Conservation (phyloP, 1,140 invertebrate genomes). For the Pachyrhynchus sulphureomaculatus region DNA sequence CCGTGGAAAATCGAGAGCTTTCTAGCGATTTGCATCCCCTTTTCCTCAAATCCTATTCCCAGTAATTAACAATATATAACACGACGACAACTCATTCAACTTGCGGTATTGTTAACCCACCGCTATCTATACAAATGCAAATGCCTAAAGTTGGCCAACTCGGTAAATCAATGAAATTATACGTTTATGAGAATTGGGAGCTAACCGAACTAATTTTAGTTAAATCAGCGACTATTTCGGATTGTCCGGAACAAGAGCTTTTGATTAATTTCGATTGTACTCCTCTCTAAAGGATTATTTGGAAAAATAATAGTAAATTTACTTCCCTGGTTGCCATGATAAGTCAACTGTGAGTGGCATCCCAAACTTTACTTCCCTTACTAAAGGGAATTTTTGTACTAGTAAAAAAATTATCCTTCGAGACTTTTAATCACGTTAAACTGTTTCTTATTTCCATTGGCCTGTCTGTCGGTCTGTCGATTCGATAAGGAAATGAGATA, state of each 20-base stretch:
- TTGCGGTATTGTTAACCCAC: conserved; percentile 32
- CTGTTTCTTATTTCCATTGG: no score
- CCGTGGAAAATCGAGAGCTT: conserved; percentile 14
- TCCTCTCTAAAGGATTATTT: no score
- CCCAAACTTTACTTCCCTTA: no score
- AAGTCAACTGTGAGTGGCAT: no score
- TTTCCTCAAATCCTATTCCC: not conserved
- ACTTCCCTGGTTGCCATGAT: no score
- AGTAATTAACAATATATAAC: conserved; percentile 29
- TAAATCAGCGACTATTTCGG: conserved; percentile 22
- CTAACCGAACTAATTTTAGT: conserved; percentile 30
- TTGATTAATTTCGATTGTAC: conserved; percentile 8
- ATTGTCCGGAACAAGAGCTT: conserved; percentile 6
- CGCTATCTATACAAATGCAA: conserved; percentile 33
- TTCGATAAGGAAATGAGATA: no score
- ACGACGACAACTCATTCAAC: conserved; percentile 32
- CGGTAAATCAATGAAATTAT: conserved; percentile 34
- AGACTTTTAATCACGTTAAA: no score
- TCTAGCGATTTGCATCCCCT: conserved; percentile 8
- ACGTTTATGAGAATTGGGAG: conserved; percentile 29
- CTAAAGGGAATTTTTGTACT: no score
- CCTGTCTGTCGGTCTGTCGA: no score
- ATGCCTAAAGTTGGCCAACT: conserved; percentile 31
- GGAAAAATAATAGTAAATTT: no score
- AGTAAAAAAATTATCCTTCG: no score